These are phyloP conservation scores for Callyntrura sp. DNA, from an alignment of 2,888 invertebrate species.

Conservation along the genomic window DNA sequence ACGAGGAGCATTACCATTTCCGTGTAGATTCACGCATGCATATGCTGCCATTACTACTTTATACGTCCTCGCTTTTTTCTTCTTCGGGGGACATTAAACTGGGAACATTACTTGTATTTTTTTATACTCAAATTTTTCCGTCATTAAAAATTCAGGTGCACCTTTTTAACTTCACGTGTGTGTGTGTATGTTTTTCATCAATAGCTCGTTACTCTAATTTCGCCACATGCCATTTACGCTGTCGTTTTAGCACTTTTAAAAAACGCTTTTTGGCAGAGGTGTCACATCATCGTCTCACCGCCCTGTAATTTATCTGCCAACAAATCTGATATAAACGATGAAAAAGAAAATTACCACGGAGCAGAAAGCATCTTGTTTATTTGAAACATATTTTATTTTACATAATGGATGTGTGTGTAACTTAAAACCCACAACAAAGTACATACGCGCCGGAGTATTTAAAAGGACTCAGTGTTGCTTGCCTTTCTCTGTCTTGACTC, in stretches of 20 bases:
- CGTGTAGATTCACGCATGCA: too few relatives aligned
- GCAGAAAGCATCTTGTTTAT: not conserved
- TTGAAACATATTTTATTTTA: not conserved
- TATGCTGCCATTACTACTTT: too few relatives aligned
- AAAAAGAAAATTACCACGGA: conserved; percentile 1
- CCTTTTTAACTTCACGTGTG: not conserved
- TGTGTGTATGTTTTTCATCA: not conserved
- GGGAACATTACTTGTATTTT: too few relatives aligned
- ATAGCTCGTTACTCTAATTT: conserved; percentile 9
- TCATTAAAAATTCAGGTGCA: not conserved
- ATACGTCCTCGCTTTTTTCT: too few relatives aligned
- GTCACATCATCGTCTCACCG: not conserved
- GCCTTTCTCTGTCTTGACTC: not conserved
- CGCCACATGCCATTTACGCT: not conserved
- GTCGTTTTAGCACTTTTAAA: not conserved
- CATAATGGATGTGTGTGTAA: not conserved
- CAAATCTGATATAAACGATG: conserved; percentile 12
- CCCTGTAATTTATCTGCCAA: conserved; percentile 18
- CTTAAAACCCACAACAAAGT: not conserved
- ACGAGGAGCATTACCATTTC: too few relatives aligned
- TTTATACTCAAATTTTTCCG: too few relatives aligned
- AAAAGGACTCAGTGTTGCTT: not conserved
- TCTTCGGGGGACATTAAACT: too few relatives aligned
- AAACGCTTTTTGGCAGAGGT: not conserved
- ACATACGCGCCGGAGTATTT: not conserved